Evolutionary conservation across 2,888 invertebrate genomes (phyloP).

Genomic region (Polyommatus icarus): DNA sequence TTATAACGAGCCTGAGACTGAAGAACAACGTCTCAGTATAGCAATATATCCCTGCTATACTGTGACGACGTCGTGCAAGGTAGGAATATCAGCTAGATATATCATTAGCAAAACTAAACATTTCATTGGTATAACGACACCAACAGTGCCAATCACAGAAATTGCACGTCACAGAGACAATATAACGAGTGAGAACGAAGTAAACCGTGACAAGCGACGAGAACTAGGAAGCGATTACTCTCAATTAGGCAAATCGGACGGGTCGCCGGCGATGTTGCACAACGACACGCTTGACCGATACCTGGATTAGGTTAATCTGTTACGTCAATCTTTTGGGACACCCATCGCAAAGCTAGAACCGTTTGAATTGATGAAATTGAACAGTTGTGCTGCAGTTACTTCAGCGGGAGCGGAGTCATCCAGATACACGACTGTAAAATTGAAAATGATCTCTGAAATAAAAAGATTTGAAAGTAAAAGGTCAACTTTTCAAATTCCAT

Average conservation of each 20-base stretch:
- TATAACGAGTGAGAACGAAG: constrained; percentile 7
- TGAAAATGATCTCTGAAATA: too few relatives aligned
- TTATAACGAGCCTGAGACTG: neutral
- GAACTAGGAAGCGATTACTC: constrained; percentile 13
- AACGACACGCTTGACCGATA: constrained; percentile 8
- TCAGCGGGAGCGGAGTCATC: too few relatives aligned
- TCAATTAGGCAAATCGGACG: constrained; percentile 16
- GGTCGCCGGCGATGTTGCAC: neutral
- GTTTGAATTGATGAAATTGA: too few relatives aligned
- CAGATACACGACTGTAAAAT: too few relatives aligned
- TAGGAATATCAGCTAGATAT: neutral
- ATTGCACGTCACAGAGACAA: neutral
- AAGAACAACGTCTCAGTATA: too few relatives aligned
- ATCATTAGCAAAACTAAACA: neutral
- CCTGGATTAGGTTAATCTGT: constrained; percentile 14
- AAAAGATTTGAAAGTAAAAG: too few relatives aligned
- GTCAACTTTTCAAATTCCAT: neutral
- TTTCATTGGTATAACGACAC: neutral
- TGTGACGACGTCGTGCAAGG: neutral
- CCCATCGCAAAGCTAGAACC: neutral
- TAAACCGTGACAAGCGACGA: neutral
- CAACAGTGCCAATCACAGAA: neutral
- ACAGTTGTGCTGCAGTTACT: too few relatives aligned
- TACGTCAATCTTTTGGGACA: neutral
- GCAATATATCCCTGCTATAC: too few relatives aligned